phyloP scores from a whole-genome alignment of 2,888 invertebrate genomes.

The Xanthorhoe designata region DNA sequence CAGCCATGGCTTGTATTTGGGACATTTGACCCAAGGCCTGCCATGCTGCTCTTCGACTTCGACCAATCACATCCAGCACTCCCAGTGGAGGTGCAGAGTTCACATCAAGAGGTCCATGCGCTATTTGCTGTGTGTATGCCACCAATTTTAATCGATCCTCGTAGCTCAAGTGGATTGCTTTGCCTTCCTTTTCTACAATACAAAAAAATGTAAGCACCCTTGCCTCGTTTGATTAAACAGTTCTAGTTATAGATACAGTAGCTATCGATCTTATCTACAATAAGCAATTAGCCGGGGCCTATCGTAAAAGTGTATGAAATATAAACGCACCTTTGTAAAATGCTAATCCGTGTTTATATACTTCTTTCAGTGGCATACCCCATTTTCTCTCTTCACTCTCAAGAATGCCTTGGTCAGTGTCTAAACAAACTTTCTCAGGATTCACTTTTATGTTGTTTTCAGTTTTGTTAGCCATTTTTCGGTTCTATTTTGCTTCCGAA shows the following conservation, averaged over 20 bases:
- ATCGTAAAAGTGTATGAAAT: not conserved
- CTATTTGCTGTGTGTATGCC: constrained; percentile 96
- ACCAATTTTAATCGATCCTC: constrained; percentile 96
- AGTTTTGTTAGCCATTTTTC: constrained; percentile 63
- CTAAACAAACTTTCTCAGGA: constrained; percentile 74
- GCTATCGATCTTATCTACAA: not conserved
- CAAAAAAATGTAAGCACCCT: not conserved
- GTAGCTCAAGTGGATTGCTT: constrained; percentile 97
- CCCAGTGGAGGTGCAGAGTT: constrained; percentile 93
- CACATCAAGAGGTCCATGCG: constrained; percentile 92
- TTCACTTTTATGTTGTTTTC: constrained; percentile 68
- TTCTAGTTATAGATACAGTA: not conserved
- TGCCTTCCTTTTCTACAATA: constrained; percentile 96
- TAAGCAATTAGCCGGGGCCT: not conserved
- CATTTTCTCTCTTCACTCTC: constrained; percentile 86
- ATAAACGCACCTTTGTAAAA: constrained; percentile 94
- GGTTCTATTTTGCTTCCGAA: not conserved
- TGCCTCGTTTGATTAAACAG: not conserved
- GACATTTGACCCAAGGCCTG: constrained; percentile 94
- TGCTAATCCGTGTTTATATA: constrained; percentile 94
- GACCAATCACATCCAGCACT: constrained; percentile 97
- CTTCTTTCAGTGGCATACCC: constrained; percentile 90
- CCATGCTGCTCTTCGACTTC: constrained; percentile 97
- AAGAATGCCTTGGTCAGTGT: constrained; percentile 80
- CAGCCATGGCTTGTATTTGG: constrained; percentile 95